Conservation (phyloP, 2,888 invertebrate genomes). For the Arenicola marina region DNA sequence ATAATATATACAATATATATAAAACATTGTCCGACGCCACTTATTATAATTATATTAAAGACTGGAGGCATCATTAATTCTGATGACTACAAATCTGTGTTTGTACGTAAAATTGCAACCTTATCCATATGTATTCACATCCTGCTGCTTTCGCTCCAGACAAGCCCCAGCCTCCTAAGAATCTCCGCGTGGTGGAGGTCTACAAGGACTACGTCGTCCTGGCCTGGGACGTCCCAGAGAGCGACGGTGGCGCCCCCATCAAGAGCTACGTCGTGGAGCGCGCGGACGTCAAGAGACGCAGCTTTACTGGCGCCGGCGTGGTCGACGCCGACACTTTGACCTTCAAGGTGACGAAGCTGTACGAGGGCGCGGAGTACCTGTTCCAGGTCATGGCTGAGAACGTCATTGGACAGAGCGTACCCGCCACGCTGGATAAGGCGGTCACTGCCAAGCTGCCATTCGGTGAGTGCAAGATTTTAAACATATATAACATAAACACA, state of each 20-base stretch:
- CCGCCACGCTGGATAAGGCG: slow-evolving; percentile 24
- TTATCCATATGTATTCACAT: no score
- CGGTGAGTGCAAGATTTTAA: slow-evolving; percentile 20
- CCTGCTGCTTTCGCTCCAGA: no score
- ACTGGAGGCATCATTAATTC: no score
- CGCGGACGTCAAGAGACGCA: slow-evolving; percentile 46
- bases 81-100: no score
- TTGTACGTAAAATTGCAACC: no score
- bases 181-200: slow-evolving; percentile 48
- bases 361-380: slow-evolving; percentile 66
- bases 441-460: slow-evolving; percentile 33
- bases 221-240: slow-evolving; percentile 62
- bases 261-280: slow-evolving; percentile 55
- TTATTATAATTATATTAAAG: no score
- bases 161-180: slow-evolving; percentile 53
- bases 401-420: slow-evolving; percentile 70
- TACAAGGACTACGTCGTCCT: slow-evolving; percentile 45
- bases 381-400: slow-evolving; percentile 42
- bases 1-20: no score
- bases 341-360: slow-evolving; percentile 32
- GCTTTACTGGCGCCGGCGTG: slow-evolving; percentile 38
- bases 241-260: slow-evolving; percentile 59
- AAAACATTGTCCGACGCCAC: no score
- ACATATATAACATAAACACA: no score
- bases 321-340: slow-evolving; percentile 18